Base-by-base conservation (phyloP, 1,140 invertebrate species). In the Ephestia elutella region DNA sequence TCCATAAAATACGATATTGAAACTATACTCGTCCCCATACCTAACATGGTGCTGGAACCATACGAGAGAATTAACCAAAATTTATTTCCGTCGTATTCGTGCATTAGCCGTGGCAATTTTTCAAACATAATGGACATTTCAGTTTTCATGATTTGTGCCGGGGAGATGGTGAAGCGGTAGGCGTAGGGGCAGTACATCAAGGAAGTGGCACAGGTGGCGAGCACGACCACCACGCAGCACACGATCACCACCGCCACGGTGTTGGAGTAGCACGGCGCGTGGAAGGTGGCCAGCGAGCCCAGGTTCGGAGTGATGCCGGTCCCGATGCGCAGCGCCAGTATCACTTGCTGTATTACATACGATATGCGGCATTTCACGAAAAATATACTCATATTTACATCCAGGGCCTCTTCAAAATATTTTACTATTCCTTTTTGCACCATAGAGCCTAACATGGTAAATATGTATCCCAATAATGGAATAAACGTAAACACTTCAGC, bases 171-270 rank as follows among this genome's bases (percentile, higher is more conserved):
- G 49, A 76, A 74, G 17, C 64, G 65, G 49, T 68, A 80, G 9
- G 77, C 69, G 30, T 81, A 85, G 0, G 85, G 81, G 57, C 85
- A 85, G 25, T 56, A 50, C 73, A 85, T 78, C 75, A 85, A 73
- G 5, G 71, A 75, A 4, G 62, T 63, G 5, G 68, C 71, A 32
- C 61, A 73, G 17, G 75, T 62, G 5, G 66, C 49, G 1, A 84
- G 25, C n/a, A 75, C 28, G 3, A 59, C 63, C 28, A 73, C 71
- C 13, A 63, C 60, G 0, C 54, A 21, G 38, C 65, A 69, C 0
- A 70, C 57, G 5, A 73, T 59, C 2, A 83, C 74, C 21, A 68
- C 57, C n/a, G 78, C 68, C 13, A 84, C 71, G 9, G 66, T 58
- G 38, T 86, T 79, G 0, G 76, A 71, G 32, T 83, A 86, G 54